These are phyloP conservation scores for Callopanchax toddi DNA, from an alignment of 2,113 vertebrate species.

Conservation along the genomic window DNA sequence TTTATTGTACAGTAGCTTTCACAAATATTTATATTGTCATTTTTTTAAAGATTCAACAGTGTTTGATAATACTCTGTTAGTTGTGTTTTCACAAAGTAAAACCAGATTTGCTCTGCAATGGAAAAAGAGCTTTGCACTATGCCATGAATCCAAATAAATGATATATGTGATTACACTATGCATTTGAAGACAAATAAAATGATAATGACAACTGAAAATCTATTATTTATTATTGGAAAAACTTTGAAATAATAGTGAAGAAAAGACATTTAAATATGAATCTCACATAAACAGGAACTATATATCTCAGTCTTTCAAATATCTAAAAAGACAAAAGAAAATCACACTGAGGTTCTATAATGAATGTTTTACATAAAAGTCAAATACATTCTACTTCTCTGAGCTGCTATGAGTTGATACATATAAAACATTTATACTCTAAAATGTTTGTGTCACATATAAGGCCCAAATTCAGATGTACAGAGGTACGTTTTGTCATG, in stretches of 20 bases:
- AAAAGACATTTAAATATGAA: too few relatives aligned
- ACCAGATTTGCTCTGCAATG: background rate
- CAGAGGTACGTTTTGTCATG: slow-evolving; percentile 1
- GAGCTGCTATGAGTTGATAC: background rate
- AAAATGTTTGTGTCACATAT: too few relatives aligned
- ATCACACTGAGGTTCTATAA: too few relatives aligned
- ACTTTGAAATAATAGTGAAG: too few relatives aligned
- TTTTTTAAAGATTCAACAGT: background rate
- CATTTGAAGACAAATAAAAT: slow-evolving; percentile 42
- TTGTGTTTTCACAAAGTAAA: background rate
- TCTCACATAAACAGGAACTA: too few relatives aligned
- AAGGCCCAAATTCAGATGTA: too few relatives aligned
- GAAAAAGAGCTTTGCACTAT: background rate
- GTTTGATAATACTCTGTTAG: background rate
- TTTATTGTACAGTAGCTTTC: background rate
- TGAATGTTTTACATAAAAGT: too few relatives aligned
- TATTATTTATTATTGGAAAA: too few relatives aligned
- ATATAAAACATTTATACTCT: too few relatives aligned
- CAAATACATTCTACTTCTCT: too few relatives aligned
- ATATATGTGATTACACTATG: slow-evolving; percentile 3
- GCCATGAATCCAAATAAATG: background rate
- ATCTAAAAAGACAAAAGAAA: too few relatives aligned
- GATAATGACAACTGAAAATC: background rate
- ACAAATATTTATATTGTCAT: background rate
- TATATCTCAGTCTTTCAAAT: too few relatives aligned